Evolutionary conservation across 2,888 invertebrate genomes (phyloP).

Genomic region (Oconnorella tubifera): DNA sequence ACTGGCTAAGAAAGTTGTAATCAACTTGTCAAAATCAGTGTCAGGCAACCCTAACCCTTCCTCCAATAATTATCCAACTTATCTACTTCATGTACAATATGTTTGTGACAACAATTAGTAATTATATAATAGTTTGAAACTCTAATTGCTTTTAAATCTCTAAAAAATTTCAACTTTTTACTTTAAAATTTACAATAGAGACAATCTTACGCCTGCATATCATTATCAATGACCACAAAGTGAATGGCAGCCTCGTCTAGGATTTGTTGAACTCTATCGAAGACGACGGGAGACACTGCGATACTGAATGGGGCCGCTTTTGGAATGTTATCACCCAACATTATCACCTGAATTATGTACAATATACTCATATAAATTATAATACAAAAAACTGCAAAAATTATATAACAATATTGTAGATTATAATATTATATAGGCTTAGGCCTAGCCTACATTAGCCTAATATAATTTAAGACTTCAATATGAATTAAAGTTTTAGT

Average conservation of each 20-base stretch:
- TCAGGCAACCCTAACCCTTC: no score
- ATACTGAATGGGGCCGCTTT: neutral
- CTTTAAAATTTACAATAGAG: neutral
- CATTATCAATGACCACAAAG: neutral
- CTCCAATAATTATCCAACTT: no score
- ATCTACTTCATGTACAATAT: no score
- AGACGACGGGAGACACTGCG: constrained; percentile 1
- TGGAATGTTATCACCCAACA: neutral
- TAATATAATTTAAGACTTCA: neutral
- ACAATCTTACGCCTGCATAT: neutral
- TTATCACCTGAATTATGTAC: neutral
- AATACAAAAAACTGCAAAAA: no score
- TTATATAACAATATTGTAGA: neutral
- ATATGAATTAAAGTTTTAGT: no score
- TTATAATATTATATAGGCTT: neutral
- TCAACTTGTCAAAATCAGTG: no score
- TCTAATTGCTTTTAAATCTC: neutral
- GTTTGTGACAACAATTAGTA: no score
- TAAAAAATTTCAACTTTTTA: neutral
- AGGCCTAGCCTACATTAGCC: no score
- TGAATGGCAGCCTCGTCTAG: neutral
- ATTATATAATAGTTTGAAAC: neutral
- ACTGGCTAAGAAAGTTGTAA: no score
- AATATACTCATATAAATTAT: no score
- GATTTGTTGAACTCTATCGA: neutral